Evolutionary conservation across 2,113 vertebrate genomes (phyloP).

Genomic region (Oenanthe oenanthe): DNA sequence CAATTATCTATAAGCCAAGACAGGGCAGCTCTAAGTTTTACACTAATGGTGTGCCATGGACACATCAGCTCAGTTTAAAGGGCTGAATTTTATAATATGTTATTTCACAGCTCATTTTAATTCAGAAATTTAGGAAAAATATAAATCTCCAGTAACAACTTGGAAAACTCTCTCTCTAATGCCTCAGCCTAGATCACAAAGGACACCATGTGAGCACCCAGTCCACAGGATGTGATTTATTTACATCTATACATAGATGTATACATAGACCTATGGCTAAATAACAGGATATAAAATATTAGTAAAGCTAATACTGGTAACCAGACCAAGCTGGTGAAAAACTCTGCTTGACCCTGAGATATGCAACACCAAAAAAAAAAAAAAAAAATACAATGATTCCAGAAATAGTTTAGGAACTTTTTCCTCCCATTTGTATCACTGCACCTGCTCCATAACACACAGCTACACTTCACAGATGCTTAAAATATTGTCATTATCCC

Average conservation of each 20-base stretch:
- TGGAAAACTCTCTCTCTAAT: neutral
- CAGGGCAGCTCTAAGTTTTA: neutral
- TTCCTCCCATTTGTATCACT: neutral
- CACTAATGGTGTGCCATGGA: neutral
- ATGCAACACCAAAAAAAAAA: neutral
- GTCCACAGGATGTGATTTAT: neutral
- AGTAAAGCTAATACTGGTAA: neutral
- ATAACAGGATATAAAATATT: neutral
- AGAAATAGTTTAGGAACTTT: neutral
- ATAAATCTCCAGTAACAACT: neutral
- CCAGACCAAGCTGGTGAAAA: neutral
- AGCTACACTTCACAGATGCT: slow-evolving; percentile 28
- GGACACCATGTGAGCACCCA: neutral
- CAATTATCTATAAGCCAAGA: neutral
- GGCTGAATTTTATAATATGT: neutral
- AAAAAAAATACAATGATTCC: neutral
- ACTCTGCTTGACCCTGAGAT: neutral
- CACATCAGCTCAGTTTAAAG: rapidly evolving
- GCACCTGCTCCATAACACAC: slow-evolving; percentile 3
- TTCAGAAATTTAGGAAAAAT: neutral
- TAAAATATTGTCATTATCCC: slow-evolving; percentile 57
- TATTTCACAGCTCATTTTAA: neutral
- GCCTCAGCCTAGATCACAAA: neutral
- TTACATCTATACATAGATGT: neutral
- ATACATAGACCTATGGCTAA: neutral